Percentiles rank a stretch among this genome's conserved stretches.
Evolutionary conservation across 1,140 invertebrate genomes (phyloP).

Genomic region (Drosophila micromelanica): DNA sequence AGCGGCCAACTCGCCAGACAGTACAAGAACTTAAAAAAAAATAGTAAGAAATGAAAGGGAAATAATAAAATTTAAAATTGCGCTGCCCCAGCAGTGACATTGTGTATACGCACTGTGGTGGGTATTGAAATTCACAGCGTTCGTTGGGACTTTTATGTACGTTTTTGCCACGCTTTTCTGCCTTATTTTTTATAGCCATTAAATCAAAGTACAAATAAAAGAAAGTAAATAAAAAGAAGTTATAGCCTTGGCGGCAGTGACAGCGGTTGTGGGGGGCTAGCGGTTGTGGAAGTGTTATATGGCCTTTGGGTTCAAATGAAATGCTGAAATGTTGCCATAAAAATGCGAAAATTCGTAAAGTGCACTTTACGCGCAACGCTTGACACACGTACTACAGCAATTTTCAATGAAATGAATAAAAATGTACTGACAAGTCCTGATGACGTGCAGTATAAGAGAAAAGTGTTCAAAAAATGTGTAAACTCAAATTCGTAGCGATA

Average conservation of each 20-base stretch:
- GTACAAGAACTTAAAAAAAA: slow-evolving; percentile 16
- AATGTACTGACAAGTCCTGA: slow-evolving; percentile 14
- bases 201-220: slow-evolving; percentile 81
- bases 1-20: slow-evolving; percentile 31
- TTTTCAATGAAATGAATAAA: slow-evolving; percentile 17
- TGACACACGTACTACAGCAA: slow-evolving; percentile 31
- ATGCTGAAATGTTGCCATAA: slow-evolving; percentile 75
- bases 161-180: slow-evolving; percentile 23
- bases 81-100: slow-evolving; percentile 52
- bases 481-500: background rate
- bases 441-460: background rate
- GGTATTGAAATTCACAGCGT: slow-evolving; percentile 74
- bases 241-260: slow-evolving; percentile 57
- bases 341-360: slow-evolving; percentile 79
- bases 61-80: slow-evolving; percentile 48
- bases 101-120: slow-evolving; percentile 68
- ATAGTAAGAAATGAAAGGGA: slow-evolving; percentile 46
- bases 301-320: slow-evolving; percentile 61
- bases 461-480: background rate
- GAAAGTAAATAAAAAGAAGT: slow-evolving; percentile 75
- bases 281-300: slow-evolving; percentile 10
- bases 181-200: slow-evolving; percentile 69
- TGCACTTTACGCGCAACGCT: slow-evolving; percentile 69
- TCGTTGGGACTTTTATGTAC: slow-evolving; percentile 52
- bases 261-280: background rate